These are phyloP conservation scores for Pollicipes pollicipes DNA, from an alignment of 1,140 invertebrate species.

Conservation along the genomic window DNA sequence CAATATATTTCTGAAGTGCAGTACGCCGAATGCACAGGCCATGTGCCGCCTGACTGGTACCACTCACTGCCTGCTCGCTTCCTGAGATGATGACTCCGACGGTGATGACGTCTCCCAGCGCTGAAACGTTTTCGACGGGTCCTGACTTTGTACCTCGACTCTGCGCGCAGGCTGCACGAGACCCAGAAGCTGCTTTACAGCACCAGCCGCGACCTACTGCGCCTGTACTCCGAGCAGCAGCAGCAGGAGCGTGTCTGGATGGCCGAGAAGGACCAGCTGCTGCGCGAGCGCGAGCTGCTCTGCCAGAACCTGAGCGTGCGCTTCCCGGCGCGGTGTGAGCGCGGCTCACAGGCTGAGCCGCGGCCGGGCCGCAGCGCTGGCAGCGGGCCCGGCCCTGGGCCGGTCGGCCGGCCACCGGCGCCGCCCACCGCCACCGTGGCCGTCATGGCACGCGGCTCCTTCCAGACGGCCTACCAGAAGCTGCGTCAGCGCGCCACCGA, in stretches of 20 bases:
- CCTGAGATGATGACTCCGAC: too few species aligned
- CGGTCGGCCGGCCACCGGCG: too few species aligned
- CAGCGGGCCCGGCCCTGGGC: too few species aligned
- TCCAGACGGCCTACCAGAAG: background rate
- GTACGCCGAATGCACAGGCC: too few species aligned
- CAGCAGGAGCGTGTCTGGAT: background rate
- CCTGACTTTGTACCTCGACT: too few species aligned
- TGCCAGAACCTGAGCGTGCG: background rate
- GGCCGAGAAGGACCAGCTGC: background rate
- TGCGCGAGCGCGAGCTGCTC: background rate
- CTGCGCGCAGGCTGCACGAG: background rate
- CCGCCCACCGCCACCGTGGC: background rate
- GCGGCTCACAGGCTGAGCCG: background rate
- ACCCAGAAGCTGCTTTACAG: background rate
- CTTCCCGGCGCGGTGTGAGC: background rate
- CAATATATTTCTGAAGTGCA: too few species aligned
- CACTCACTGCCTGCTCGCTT: too few species aligned
- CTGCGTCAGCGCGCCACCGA: background rate
- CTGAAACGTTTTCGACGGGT: too few species aligned
- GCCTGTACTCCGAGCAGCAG: background rate
- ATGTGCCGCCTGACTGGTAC: too few species aligned
- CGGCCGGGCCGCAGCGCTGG: background rate
- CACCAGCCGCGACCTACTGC: background rate
- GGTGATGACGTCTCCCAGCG: too few species aligned
- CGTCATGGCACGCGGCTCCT: background rate